Percentiles rank a stretch among this genome's conserved stretches.
These are phyloP conservation scores for Bilobella aurantiaca DNA, from an alignment of 1,140 invertebrate species.

Conservation along the genomic window DNA sequence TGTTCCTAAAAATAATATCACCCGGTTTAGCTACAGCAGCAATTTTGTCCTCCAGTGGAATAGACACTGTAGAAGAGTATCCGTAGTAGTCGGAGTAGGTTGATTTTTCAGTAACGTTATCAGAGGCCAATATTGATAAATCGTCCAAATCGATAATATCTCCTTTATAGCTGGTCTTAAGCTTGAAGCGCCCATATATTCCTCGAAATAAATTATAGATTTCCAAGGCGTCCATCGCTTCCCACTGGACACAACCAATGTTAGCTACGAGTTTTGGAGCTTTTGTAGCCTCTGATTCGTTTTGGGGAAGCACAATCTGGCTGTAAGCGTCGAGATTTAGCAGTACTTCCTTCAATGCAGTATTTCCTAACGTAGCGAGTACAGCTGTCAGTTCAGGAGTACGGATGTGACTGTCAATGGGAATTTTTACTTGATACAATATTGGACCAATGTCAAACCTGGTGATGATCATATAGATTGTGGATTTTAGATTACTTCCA, in stretches of 20 bases:
- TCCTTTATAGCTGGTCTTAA: constrained; percentile 33
- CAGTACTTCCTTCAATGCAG: constrained; percentile 55
- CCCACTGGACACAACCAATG: constrained; percentile 35
- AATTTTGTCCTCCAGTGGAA: constrained; percentile 11
- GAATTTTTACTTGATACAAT: constrained; percentile 52
- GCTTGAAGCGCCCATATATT: constrained; percentile 27
- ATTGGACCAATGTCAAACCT: constrained; percentile 81
- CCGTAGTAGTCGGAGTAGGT: neutral
- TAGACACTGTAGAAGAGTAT: neutral
- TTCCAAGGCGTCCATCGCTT: constrained; percentile 20
- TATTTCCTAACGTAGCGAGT: constrained; percentile 57
- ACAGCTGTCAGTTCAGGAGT: constrained; percentile 54
- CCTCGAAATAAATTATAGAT: constrained; percentile 37
- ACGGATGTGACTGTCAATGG: constrained; percentile 51
- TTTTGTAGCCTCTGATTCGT: constrained; percentile 47
- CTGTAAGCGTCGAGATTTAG: constrained; percentile 50
- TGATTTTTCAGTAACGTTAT: neutral
- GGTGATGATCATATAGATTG: neutral
- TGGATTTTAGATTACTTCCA: neutral
- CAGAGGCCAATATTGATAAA: constrained; percentile 4
- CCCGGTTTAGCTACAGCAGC: constrained; percentile 18
- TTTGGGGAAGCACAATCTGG: constrained; percentile 49
- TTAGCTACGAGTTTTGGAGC: constrained; percentile 35
- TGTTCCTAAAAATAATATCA: constrained; percentile 22
- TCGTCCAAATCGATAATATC: constrained; percentile 33